Conservation (phyloP, 2,888 invertebrate genomes). For the Watsonalla cultraria region DNA sequence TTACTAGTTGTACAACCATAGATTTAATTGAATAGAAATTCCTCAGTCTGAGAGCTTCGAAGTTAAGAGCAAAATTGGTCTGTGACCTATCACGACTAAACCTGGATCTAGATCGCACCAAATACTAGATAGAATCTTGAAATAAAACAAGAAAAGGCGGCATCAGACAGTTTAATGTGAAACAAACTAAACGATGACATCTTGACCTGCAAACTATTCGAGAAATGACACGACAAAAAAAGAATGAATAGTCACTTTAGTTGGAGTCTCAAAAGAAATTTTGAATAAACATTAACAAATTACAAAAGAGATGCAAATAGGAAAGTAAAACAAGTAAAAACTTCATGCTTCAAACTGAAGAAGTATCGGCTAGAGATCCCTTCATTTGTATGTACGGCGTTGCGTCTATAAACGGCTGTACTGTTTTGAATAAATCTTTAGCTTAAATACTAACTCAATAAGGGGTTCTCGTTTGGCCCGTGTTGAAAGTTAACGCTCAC, state of each 20-base stretch:
- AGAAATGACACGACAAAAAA: background rate
- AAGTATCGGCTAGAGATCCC: slow-evolving; percentile 12
- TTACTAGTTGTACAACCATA: background rate
- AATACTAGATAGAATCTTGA: background rate
- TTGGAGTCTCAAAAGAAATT: background rate
- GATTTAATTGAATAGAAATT: background rate
- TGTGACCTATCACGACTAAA: too few species aligned
- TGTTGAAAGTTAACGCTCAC: slow-evolving; percentile 48
- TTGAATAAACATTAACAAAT: slow-evolving; percentile 6
- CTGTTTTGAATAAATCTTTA: slow-evolving; percentile 68
- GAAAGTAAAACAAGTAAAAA: slow-evolving; percentile 9
- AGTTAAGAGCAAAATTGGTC: too few species aligned
- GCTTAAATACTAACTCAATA: slow-evolving; percentile 68
- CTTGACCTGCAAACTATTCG: background rate
- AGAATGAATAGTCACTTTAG: background rate
- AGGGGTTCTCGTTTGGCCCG: slow-evolving; percentile 47
- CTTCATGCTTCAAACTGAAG: slow-evolving; percentile 10
- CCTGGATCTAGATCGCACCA: too few species aligned
- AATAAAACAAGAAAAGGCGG: too few species aligned
- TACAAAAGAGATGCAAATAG: slow-evolving; percentile 12
- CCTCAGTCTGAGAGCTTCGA: too few species aligned
- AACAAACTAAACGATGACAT: background rate
- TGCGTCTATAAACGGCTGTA: slow-evolving; percentile 44
- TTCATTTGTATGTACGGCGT: slow-evolving; percentile 54
- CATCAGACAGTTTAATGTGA: too few species aligned